phyloP scores from a whole-genome alignment of 2,113 vertebrate genomes.

The Ramphastos sulfuratus region DNA sequence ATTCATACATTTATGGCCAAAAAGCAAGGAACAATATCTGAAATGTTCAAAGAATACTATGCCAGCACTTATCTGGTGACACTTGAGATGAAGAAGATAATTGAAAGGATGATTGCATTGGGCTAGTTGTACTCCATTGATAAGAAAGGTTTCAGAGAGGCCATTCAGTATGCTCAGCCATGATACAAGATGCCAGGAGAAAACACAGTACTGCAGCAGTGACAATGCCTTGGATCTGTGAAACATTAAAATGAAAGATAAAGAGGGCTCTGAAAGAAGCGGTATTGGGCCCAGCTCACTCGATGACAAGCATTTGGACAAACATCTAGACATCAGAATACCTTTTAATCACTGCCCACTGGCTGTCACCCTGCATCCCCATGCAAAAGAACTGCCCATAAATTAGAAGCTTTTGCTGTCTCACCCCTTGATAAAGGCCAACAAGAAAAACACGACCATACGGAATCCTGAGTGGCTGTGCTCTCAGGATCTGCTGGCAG shows the following conservation, averaged over 20 bases:
- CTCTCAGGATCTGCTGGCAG: background rate
- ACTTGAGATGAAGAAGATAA: constrained; percentile 72
- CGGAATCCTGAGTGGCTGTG: background rate
- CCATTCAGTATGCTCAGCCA: constrained; percentile 56
- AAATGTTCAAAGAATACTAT: constrained; percentile 61
- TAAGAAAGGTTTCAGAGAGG: constrained; percentile 62
- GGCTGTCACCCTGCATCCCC: background rate
- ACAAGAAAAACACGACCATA: background rate
- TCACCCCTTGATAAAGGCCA: background rate
- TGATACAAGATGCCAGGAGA: constrained; percentile 30
- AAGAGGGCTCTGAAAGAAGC: constrained; percentile 27
- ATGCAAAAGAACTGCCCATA: background rate
- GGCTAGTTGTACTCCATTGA: constrained; percentile 66
- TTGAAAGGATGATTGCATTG: constrained; percentile 67
- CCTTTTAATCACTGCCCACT: background rate
- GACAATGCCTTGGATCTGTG: background rate
- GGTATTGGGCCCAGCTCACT: background rate
- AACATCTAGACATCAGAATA: background rate
- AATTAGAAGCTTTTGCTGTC: background rate
- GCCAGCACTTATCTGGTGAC: constrained; percentile 65
- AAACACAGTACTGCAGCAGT: background rate
- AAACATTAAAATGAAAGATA: constrained; percentile 43
- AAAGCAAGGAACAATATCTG: constrained; percentile 59
- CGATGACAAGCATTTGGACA: background rate
- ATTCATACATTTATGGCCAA: constrained; percentile 57